Evolutionary conservation across 2,888 invertebrate genomes (phyloP).

Genomic region (Epinotia ramella): DNA sequence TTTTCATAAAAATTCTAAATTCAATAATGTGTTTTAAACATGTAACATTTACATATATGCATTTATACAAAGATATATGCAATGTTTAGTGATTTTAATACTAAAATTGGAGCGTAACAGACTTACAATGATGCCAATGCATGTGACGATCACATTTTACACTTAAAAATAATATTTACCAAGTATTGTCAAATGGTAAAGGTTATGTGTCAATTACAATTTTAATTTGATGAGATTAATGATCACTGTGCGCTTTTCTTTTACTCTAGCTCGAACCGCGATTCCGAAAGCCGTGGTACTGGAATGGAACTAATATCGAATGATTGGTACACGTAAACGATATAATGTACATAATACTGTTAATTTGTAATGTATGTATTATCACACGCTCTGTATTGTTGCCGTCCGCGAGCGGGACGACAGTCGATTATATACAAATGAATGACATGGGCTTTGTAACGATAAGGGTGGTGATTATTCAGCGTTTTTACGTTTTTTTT

Average conservation of each 20-base stretch:
- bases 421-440: constrained; percentile 72
- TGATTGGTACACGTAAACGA: constrained; percentile 46
- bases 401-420: constrained; percentile 59
- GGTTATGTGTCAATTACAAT: constrained; percentile 63
- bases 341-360: constrained; percentile 69
- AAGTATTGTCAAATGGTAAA: constrained; percentile 84
- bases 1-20: constrained; percentile 87
- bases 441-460: constrained; percentile 52
- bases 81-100: constrained; percentile 83
- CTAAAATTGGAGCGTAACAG: constrained; percentile 83
- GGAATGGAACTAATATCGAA: constrained; percentile 49
- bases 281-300: constrained; percentile 65
- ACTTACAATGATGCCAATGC: constrained; percentile 71
- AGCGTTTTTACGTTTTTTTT: too few relatives aligned
- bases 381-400: constrained; percentile 64
- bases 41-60: constrained; percentile 86
- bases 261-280: constrained; percentile 71
- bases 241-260: constrained; percentile 79
- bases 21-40: constrained; percentile 86
- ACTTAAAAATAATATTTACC: constrained; percentile 83
- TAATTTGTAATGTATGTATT: constrained; percentile 66
- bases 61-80: constrained; percentile 86
- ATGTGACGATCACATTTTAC: constrained; percentile 77
- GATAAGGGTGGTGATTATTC: background rate
- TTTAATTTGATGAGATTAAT: constrained; percentile 66